Evolutionary conservation across 2,113 vertebrate species (phyloP), one percentile per base, ranked within the genome.

Genomic region (Vireo altiloquus): DNA sequence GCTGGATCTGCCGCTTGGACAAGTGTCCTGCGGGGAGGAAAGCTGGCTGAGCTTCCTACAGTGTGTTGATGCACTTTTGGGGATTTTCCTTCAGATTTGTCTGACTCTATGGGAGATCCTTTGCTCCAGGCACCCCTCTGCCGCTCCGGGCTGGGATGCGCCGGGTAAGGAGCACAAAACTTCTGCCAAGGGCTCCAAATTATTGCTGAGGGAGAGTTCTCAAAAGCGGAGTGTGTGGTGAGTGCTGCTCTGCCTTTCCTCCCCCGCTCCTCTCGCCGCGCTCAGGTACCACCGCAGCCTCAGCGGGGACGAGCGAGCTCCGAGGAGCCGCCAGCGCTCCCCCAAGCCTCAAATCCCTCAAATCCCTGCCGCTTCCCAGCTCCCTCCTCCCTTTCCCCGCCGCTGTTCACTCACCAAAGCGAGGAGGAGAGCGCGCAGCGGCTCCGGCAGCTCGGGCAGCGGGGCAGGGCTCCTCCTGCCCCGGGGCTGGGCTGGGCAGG

Each of bases 121-220:
- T 7, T 9, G 21, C 49, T 15, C 21, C 13, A 0, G 5, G 6
- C 30, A 10, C 21, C 54, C 37, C 8, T 44, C 11, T 22, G 72
- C 77, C 31, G 27, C 13, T 25, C 63, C 2, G 47, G 21, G 60
- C 81, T 39, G 21, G 35, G 66, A 33, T 5, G 56, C 6, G 7
- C 15, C 9, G 11, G n/a, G 8, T 12, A 2, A 27, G 50, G 25
- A 71, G 52, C 56, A 17, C n/a, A 28, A 80, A 10, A 6, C 35
- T 47, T 13, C n/a, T 40, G 40, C 78, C 1, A 1, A 10, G 61
- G 1, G 71, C 10, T 42, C 19, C 11, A 13, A 9, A 1, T 49
- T 7, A 4, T 0, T 2, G 30, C 31, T 3, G 28, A 5, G 60
- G 14, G 23, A 11, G 25, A 17, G 28, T 0, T 37, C 4, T 1